phyloP scores from a whole-genome alignment of 2,113 vertebrate species.

The Bombycilla garrulus region DNA sequence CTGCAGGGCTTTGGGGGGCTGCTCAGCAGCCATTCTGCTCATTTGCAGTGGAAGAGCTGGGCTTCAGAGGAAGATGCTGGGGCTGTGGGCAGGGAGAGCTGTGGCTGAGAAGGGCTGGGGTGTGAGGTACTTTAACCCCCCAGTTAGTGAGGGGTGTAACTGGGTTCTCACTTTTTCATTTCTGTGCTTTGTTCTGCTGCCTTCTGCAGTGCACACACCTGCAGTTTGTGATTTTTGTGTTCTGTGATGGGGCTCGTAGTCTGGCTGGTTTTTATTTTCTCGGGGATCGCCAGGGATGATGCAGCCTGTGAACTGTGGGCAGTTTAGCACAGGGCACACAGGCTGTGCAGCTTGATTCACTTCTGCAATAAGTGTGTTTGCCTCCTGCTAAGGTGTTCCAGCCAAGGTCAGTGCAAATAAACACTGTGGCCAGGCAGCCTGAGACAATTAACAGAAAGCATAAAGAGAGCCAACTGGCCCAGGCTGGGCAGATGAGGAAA shows the following conservation, averaged over 20 bases:
- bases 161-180: not conserved
- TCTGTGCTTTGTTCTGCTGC: not conserved
- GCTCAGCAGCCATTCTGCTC: not conserved
- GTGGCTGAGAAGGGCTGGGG: not conserved
- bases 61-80: not conserved
- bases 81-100: not conserved
- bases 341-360: not conserved
- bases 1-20: not conserved
- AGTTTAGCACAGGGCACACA: not conserved
- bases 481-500: not conserved
- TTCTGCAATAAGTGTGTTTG: not conserved
- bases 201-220: not conserved
- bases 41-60: not conserved
- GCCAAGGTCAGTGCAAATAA: constrained; percentile 22
- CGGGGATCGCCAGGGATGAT: not conserved
- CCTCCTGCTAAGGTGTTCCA: constrained; percentile 1
- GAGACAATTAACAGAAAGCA: constrained; percentile 24
- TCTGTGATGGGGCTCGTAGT: not conserved
- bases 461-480: not conserved
- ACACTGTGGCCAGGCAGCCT: not conserved
- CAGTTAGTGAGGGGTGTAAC: accelerated
- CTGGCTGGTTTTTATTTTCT: not conserved
- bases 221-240: not conserved
- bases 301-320: not conserved
- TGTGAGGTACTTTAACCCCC: not conserved